A percentile compares a stretch with the other conserved stretches of the same genome.
Conservation (phyloP, 2,797 vertebrate genomes). For the Erethizon dorsatum region DNA sequence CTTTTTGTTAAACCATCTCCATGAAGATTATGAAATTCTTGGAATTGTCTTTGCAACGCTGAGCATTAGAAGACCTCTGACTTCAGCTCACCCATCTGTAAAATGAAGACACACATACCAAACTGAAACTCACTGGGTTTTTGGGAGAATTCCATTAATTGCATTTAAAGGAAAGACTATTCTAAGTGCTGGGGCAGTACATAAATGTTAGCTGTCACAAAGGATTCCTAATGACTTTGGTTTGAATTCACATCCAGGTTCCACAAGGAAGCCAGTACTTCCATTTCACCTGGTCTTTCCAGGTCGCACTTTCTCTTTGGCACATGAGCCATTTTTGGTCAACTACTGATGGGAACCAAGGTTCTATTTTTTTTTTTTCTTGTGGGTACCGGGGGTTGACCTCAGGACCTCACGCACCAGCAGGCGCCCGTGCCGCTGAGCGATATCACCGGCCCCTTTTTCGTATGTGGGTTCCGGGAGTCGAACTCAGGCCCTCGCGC, state of each 20-base stretch:
- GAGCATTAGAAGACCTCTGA: background rate
- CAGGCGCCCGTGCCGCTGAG: too few species aligned
- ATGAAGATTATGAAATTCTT: background rate
- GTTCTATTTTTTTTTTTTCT: background rate
- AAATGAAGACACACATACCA: background rate
- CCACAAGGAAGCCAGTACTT: background rate
- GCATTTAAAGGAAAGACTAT: background rate
- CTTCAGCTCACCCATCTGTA: background rate
- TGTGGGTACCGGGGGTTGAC: too few species aligned
- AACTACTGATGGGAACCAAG: background rate
- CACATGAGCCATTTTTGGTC: background rate
- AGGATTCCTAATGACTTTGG: background rate
- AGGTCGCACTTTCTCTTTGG: background rate
- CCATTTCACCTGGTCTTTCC: background rate
- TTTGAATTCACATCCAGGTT: background rate
- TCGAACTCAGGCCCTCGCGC: too few species aligned
- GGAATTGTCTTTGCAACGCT: background rate
- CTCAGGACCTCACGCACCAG: too few species aligned
- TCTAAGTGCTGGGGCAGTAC: background rate
- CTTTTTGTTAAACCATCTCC: background rate
- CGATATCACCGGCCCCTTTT: too few species aligned
- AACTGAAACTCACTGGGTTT: background rate
- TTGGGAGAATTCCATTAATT: conserved; percentile 2
- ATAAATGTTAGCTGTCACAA: background rate
- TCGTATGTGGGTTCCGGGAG: too few species aligned